These are phyloP conservation scores for Hecatera dysodea DNA, from an alignment of 2,888 invertebrate genomes.

Conservation along the genomic window DNA sequence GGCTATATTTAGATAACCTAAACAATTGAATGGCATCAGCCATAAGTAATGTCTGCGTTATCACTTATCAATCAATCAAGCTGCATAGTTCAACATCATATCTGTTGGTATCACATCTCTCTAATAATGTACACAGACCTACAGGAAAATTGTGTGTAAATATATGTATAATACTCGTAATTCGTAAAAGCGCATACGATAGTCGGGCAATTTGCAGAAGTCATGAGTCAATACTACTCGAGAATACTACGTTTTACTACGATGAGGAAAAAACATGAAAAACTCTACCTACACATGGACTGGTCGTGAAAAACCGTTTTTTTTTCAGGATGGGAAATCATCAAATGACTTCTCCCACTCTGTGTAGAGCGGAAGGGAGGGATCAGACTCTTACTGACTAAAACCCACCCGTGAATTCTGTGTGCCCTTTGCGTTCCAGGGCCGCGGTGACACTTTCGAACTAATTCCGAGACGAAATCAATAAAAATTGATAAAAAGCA, in stretches of 20 bases:
- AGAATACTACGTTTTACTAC: slow-evolving; percentile 53
- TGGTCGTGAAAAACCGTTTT: neutral
- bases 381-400: too few species aligned
- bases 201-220: slow-evolving; percentile 35
- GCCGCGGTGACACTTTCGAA: too few species aligned
- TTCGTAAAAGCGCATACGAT: slow-evolving; percentile 14
- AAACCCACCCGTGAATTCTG: too few species aligned
- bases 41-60: neutral
- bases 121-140: neutral
- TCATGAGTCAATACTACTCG: slow-evolving; percentile 43
- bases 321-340: too few species aligned
- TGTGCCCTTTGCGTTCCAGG: too few species aligned
- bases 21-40: slow-evolving; percentile 10
- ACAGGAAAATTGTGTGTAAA: slow-evolving; percentile 48
- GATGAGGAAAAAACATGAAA: slow-evolving; percentile 52
- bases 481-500: too few species aligned
- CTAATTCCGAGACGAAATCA: too few species aligned
- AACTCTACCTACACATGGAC: slow-evolving; percentile 1
- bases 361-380: too few species aligned
- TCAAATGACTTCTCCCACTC: too few species aligned
- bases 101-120: slow-evolving; percentile 15
- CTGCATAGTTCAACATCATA: neutral
- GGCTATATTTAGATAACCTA: slow-evolving; percentile 13
- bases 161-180: slow-evolving; percentile 12
- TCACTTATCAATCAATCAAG: slow-evolving; percentile 21